phyloP scores from a whole-genome alignment of 2,797 vertebrate genomes.

The Melanotaenia pygmaea region DNA sequence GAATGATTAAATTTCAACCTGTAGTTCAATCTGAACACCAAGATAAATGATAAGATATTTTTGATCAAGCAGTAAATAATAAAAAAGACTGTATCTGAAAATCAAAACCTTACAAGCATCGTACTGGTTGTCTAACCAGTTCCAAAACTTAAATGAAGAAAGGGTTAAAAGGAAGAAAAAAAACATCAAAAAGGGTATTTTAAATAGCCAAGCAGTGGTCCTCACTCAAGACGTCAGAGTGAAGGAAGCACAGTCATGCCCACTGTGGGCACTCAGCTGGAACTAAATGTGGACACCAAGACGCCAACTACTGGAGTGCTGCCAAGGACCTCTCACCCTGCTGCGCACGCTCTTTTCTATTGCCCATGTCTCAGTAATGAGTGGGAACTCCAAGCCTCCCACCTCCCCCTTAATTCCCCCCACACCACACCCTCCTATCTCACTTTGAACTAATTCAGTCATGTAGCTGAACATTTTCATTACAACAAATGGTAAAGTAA shows the following conservation, averaged over 20 bases:
- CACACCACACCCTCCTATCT: slow-evolving; percentile 28
- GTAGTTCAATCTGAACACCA: slow-evolving; percentile 19
- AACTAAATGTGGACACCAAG: slow-evolving; percentile 84
- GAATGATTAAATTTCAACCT: not conserved
- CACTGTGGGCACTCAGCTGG: slow-evolving; percentile 82
- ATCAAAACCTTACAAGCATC: slow-evolving; percentile 20
- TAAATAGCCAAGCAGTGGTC: slow-evolving; percentile 80
- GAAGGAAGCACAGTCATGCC: slow-evolving; percentile 74
- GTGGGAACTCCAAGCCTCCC: slow-evolving; percentile 50
- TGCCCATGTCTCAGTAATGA: slow-evolving; percentile 58
- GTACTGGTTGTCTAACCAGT: slow-evolving; percentile 62
- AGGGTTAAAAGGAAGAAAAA: slow-evolving; percentile 48
- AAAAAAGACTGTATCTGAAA: slow-evolving; percentile 19
- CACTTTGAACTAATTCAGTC: slow-evolving; percentile 65
- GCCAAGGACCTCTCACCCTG: slow-evolving; percentile 82
- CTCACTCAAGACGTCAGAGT: slow-evolving; percentile 78
- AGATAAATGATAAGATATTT: slow-evolving; percentile 21
- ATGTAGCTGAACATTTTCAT: slow-evolving; percentile 81
- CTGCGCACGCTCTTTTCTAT: slow-evolving; percentile 65
- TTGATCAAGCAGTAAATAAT: slow-evolving; percentile 46
- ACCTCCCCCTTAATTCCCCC: slow-evolving; percentile 31
- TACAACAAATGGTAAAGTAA: slow-evolving; percentile 49
- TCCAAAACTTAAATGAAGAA: slow-evolving; percentile 60
- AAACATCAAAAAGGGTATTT: slow-evolving; percentile 15
- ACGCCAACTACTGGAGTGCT: slow-evolving; percentile 76